Evolutionary conservation across 2,113 vertebrate species (phyloP).

Genomic region (Myiopsitta monachus): DNA sequence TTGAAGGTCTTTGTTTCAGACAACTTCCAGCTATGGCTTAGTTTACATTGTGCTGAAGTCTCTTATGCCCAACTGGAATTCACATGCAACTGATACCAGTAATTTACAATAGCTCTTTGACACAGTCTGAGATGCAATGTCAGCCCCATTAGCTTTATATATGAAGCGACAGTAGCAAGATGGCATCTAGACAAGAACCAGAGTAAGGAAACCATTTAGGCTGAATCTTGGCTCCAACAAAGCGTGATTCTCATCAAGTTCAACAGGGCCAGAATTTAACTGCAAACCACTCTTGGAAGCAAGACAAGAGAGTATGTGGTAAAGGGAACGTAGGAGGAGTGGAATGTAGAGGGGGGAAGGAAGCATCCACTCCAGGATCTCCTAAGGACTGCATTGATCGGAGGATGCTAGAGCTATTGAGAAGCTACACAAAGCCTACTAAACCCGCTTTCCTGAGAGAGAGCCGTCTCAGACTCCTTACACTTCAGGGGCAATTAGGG

Average conservation of each 20-base stretch:
- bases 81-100: slow-evolving; percentile 52
- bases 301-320: slow-evolving; percentile 50
- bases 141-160: slow-evolving; percentile 26
- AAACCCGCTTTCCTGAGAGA: not conserved
- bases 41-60: slow-evolving; percentile 35
- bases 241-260: slow-evolving; percentile 28
- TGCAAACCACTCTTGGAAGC: slow-evolving; percentile 47
- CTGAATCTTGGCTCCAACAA: slow-evolving; percentile 46
- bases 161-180: slow-evolving; percentile 49
- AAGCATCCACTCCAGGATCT: slow-evolving; percentile 21
- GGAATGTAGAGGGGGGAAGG: slow-evolving; percentile 42
- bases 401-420: not conserved
- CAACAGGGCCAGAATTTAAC: slow-evolving; percentile 53
- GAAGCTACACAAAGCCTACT: not conserved
- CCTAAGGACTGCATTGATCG: not conserved
- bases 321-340: slow-evolving; percentile 51
- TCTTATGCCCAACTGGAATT: slow-evolving; percentile 7
- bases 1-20: slow-evolving; percentile 33
- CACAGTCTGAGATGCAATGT: slow-evolving; percentile 20
- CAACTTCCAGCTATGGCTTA: slow-evolving; percentile 29
- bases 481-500: not conserved
- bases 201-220: slow-evolving; percentile 38
- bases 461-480: not conserved
- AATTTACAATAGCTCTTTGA: slow-evolving; percentile 56
- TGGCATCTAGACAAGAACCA: slow-evolving; percentile 53